Conservation (phyloP, 2,797 vertebrate genomes). For the Xerus rutilus region DNA sequence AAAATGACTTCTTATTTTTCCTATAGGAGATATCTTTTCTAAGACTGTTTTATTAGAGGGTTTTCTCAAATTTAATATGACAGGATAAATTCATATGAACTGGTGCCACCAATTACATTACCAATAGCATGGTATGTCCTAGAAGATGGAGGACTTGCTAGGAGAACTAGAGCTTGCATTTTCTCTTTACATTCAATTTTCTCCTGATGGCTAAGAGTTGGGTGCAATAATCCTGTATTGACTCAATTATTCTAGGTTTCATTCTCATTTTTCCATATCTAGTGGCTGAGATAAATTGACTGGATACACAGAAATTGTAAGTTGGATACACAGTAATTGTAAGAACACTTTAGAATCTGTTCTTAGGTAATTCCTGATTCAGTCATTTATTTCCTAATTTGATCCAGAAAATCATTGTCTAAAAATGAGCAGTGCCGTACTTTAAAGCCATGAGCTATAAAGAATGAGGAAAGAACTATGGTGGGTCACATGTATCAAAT, state of each 20-base stretch:
- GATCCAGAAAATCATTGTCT: background rate
- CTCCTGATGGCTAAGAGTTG: background rate
- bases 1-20: constrained; percentile 52
- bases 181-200: background rate
- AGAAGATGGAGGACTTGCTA: background rate
- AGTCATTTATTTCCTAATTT: background rate
- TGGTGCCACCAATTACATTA: background rate
- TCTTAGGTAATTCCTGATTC: background rate
- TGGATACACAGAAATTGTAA: background rate
- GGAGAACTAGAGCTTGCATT: background rate
- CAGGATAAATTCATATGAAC: constrained; percentile 4
- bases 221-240: background rate
- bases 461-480: background rate
- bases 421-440: background rate
- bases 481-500: background rate
- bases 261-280: constrained; percentile 34
- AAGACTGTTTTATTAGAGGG: constrained; percentile 32
- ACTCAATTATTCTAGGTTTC: constrained; percentile 13
- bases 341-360: background rate
- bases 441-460: background rate
- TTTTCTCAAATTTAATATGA: constrained; percentile 58
- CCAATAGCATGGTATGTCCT: background rate
- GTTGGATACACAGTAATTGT: background rate
- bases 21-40: constrained; percentile 23
- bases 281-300: background rate